Base-by-base conservation (phyloP, 2,888 invertebrate genomes). In the Leptopilina myrica region DNA sequence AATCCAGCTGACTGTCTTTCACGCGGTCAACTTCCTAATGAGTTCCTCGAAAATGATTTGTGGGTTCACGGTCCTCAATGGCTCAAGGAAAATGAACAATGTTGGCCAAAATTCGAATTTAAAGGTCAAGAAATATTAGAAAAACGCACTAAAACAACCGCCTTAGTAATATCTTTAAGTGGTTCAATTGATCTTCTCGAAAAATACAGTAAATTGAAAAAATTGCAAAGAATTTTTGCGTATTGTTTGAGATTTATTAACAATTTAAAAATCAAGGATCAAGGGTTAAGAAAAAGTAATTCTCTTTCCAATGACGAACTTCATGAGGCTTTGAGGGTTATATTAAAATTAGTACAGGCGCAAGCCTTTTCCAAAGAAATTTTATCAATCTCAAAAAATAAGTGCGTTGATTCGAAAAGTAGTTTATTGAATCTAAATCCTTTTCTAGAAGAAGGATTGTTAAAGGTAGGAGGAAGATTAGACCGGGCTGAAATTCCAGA, bases 401-500 rank as follows among this genome's bases (percentile, higher is more conserved):
- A 26, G 3, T 26, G 26, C 26, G 26, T 26, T 26, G 26, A 26
- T 11, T 56, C 56, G 12, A 56, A 56, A 56, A n/a, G 12, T 14
- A 56, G 56, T 56, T 12, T 5, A 12, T 14, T 56, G 6, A 56
- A 12, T 8, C 14, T 56, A 7, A 56, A 56, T n/a, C 56, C 56
- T 5, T 56, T 56, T 56, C 56, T 6, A 5, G 62, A 64, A 20
- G 20, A 64, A 20, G 20, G 62, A 8, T 20, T 20, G 5, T 20
- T 64, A 5, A 64, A 3, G 62, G 56, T 56, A 56, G 56, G 56
- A 8, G 56, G n/a, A 12, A 11, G 56, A 12, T 56, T 56, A 14
- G n/a, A 5, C 14, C 12, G 11, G 0, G 59, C 85, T 1, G 33
- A 77, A n/a, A 46, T 86, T 9, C 5, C 76, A 1, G 80, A 76